A percentile compares a stretch with the other conserved stretches of the same genome.
Evolutionary conservation across 2,888 invertebrate species (phyloP).

Genomic region (Megaustenia siamemsis): DNA sequence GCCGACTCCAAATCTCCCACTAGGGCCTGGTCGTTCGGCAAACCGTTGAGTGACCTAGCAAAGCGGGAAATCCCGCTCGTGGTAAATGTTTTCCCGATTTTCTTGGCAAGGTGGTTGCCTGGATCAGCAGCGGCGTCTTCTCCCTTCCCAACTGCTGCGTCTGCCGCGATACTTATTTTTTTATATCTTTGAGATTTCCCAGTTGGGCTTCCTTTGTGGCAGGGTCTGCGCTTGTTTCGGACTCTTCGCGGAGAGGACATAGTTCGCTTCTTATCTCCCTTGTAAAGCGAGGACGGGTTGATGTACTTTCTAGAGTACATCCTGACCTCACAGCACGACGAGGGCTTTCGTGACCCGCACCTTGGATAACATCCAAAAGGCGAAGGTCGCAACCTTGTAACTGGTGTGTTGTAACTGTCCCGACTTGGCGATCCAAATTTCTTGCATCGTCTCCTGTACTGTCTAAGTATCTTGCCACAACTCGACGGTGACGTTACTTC

Average conservation of each 20-base stretch:
- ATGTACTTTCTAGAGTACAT: too few relatives aligned
- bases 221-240: neutral
- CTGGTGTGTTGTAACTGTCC: neutral
- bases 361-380: neutral
- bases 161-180: neutral
- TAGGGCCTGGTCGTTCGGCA: neutral
- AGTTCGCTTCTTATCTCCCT: neutral
- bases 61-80: constrained; percentile 8
- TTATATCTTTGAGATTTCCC: neutral
- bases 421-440: neutral
- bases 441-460: neutral
- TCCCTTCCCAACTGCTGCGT: neutral
- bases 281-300: neutral
- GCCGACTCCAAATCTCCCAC: neutral
- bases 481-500: neutral
- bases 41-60: neutral
- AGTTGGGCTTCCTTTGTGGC: neutral
- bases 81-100: neutral
- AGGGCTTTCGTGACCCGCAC: neutral
- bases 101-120: neutral
- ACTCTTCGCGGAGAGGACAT: neutral
- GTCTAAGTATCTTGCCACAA: neutral
- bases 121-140: too few relatives aligned
- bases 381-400: neutral
- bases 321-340: neutral